phyloP scores from a whole-genome alignment of 2,797 vertebrate species.

The Macropus fuliginosus region DNA sequence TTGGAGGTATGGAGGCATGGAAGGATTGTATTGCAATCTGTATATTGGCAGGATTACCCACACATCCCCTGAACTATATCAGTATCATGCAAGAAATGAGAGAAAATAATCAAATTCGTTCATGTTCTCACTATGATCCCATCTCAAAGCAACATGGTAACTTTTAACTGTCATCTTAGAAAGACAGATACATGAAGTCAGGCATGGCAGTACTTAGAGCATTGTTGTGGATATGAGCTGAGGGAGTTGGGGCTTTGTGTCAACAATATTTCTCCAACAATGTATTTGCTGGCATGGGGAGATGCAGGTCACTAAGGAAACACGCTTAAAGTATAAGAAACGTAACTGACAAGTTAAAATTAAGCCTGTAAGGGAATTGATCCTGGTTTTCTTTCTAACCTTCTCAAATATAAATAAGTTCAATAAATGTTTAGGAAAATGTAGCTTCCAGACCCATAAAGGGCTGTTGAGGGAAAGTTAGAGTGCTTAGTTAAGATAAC shows the following conservation, averaged over 20 bases:
- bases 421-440: background rate
- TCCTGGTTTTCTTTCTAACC: constrained; percentile 10
- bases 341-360: constrained; percentile 53
- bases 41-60: background rate
- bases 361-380: constrained; percentile 59
- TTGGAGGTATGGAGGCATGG: background rate
- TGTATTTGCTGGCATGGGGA: constrained; percentile 48
- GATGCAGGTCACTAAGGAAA: constrained; percentile 75
- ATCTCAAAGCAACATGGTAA: constrained; percentile 59
- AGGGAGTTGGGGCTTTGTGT: constrained; percentile 70
- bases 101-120: background rate
- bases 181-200: constrained; percentile 41
- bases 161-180: constrained; percentile 63
- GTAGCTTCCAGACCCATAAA: background rate
- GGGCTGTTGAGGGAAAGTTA: background rate
- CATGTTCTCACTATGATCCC: constrained; percentile 18
- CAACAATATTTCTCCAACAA: constrained; percentile 76
- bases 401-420: background rate
- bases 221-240: constrained; percentile 72
- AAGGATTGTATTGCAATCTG: background rate
- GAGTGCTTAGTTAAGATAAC: background rate
- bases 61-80: background rate
- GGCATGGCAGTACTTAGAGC: constrained; percentile 65
- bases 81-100: background rate
- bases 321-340: constrained; percentile 64